phyloP scores from a whole-genome alignment of 2,888 invertebrate genomes.

The Agrochola lota region DNA sequence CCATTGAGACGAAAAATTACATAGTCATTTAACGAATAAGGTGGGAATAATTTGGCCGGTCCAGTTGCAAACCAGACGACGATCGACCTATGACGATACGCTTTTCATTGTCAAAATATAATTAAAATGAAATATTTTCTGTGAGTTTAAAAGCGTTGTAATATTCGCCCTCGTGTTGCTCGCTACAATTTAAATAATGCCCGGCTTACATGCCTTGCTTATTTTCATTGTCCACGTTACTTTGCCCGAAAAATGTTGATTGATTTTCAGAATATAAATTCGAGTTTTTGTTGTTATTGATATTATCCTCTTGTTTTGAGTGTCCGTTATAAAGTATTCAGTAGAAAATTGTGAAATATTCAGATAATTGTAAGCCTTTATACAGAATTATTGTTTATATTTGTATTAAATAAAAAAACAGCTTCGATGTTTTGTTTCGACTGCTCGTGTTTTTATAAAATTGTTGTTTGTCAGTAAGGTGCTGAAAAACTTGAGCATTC shows the following conservation, averaged over 20 bases:
- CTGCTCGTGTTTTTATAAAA: background rate
- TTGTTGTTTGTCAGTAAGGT: background rate
- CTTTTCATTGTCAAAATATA: slow-evolving; percentile 54
- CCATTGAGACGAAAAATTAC: too few relatives aligned
- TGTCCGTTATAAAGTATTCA: slow-evolving; percentile 15
- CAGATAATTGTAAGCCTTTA: slow-evolving; percentile 5
- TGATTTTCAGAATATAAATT: slow-evolving; percentile 55
- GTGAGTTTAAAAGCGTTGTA: slow-evolving; percentile 35
- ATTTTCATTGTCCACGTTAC: slow-evolving; percentile 49
- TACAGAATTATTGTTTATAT: background rate
- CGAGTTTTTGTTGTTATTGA: slow-evolving; percentile 33
- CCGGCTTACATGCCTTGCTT: slow-evolving; percentile 52
- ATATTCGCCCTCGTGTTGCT: slow-evolving; percentile 34
- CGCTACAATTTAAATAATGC: slow-evolving; percentile 52
- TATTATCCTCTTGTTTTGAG: slow-evolving; percentile 31
- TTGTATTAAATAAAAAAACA: slow-evolving; percentile 15
- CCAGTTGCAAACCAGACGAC: background rate
- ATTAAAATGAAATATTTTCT: slow-evolving; percentile 59
- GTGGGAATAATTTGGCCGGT: background rate
- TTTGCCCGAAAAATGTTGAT: slow-evolving; percentile 56
- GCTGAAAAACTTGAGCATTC: too few relatives aligned
- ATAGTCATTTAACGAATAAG: background rate
- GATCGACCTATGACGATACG: slow-evolving; percentile 22
- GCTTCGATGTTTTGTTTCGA: slow-evolving; percentile 1
- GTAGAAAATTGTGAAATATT: slow-evolving; percentile 3